A percentile compares a stretch with the other conserved stretches of the same genome.
phyloP scores from a whole-genome alignment of 2,888 invertebrate species.

The Drosophila lutescens region DNA sequence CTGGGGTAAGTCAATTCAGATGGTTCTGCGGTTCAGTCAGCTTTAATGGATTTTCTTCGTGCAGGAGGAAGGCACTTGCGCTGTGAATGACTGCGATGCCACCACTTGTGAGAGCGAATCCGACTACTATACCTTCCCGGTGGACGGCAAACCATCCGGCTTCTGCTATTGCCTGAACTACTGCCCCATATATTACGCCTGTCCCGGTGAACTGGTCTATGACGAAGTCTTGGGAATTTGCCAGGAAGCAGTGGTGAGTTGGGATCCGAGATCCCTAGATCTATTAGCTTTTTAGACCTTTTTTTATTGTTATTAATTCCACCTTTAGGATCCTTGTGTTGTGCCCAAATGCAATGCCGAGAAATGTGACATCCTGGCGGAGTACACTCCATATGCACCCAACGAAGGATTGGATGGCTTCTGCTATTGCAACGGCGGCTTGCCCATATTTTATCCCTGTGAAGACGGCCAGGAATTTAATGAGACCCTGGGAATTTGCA shows the following conservation, averaged over 20 bases:
- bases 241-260: slow-evolving; percentile 21
- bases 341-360: slow-evolving; percentile 25
- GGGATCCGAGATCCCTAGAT: no score
- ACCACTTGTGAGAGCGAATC: slow-evolving; percentile 5
- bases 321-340: slow-evolving; percentile 24
- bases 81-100: slow-evolving; percentile 45
- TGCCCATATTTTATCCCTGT: slow-evolving; percentile 18
- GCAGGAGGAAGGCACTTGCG: slow-evolving; percentile 19
- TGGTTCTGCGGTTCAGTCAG: not conserved
- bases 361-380: slow-evolving; percentile 22
- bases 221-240: slow-evolving; percentile 27
- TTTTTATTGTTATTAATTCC: no score
- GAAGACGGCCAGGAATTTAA: not conserved
- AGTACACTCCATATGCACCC: slow-evolving; percentile 10
- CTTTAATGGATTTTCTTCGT: not conserved
- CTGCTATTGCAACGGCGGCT: slow-evolving; percentile 23
- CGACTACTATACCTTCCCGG: slow-evolving; percentile 30
- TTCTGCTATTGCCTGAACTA: slow-evolving; percentile 69
- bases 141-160: slow-evolving; percentile 35
- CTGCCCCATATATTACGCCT: slow-evolving; percentile 42
- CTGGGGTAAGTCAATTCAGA: not conserved
- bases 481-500: not conserved
- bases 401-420: slow-evolving; percentile 17
- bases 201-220: slow-evolving; percentile 48
- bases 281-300: no score